These are phyloP conservation scores for Leucoraja ocellata DNA, from an alignment of 2,797 vertebrate genomes.

Conservation along the genomic window DNA sequence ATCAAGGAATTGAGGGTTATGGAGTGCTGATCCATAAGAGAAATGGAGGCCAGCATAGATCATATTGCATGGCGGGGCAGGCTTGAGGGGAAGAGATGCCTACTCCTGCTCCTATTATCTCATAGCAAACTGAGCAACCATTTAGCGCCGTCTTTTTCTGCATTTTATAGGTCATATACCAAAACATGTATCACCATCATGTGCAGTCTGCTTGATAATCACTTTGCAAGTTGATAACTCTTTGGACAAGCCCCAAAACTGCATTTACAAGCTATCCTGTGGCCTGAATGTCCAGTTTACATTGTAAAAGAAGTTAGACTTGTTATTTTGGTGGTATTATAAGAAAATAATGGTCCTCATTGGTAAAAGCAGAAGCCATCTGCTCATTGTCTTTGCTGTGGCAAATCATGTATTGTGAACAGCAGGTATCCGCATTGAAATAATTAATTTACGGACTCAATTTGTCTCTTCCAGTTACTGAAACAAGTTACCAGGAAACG, in stretches of 20 bases:
- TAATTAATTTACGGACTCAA: neutral
- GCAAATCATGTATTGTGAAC: neutral
- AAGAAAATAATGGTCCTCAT: neutral
- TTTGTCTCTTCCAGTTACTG: conserved; percentile 69
- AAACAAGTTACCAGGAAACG: conserved; percentile 90
- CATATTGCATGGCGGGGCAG: too few species aligned
- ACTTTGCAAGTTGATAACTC: neutral
- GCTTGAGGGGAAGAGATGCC: too few species aligned
- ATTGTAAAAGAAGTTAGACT: neutral
- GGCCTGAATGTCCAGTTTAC: neutral
- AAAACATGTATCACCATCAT: too few species aligned
- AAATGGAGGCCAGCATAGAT: too few species aligned
- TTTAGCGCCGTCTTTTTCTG: neutral
- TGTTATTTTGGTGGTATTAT: neutral
- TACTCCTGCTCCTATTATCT: too few species aligned
- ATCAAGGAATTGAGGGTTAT: too few species aligned
- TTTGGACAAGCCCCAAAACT: neutral
- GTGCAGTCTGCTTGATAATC: neutral
- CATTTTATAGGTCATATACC: neutral
- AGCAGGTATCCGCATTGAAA: neutral
- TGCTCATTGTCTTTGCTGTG: neutral
- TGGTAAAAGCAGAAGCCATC: neutral
- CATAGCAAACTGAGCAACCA: neutral
- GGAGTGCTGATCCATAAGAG: too few species aligned
- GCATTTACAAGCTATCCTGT: neutral